Base-by-base conservation (phyloP, 53 echinoderm and acorn worm genomes). In the Paracentrotus lividus region DNA sequence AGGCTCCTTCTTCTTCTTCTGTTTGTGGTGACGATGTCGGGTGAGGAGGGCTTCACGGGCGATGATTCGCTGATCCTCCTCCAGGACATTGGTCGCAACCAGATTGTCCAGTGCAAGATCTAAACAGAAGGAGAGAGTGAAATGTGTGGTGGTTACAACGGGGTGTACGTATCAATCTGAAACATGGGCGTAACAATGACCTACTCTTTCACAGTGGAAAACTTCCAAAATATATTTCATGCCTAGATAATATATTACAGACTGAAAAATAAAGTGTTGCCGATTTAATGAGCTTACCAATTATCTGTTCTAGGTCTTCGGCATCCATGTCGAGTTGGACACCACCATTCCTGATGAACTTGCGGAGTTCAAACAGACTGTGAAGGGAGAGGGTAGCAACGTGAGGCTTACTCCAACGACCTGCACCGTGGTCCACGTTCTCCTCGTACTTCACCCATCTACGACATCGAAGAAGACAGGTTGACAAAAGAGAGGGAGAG, bases 371-470 rank as follows among this genome's bases (percentile, higher is more conserved):
- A 52, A 98, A 98, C 20, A 98, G 94, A 94, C 97, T 97, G 86
- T 98, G 98, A 14, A 98, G 95, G 58, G 98, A 98, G 24, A 98
- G 92, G 0, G 98, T 95, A 38, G 98, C 98, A 4, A 98, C 98
- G 93, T 98, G 98, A 88, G 98, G 98, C 42, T 98, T 98, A 36
- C 98, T 98, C 98, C 98, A 98, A 57, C 98, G 86, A 8, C 98
- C 98, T 13, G 98, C 98, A 13, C 96, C 98, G 53, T 96, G 96
- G 86, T 98, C 98, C 24, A 98, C 98, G 77, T 98, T 96, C 85
- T 98, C 98, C 67, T 98, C 98, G 92, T 98, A 98, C 45, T 98
- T 98, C 45, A 98, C 97, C 98, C 98, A 98, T 93, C 98, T 98
- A 86, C 34, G 20, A 34, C 6, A 29, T 55, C 34, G 36, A 14